These are phyloP conservation scores for Eilema griseolum DNA, from an alignment of 2,888 invertebrate genomes.

Conservation along the genomic window DNA sequence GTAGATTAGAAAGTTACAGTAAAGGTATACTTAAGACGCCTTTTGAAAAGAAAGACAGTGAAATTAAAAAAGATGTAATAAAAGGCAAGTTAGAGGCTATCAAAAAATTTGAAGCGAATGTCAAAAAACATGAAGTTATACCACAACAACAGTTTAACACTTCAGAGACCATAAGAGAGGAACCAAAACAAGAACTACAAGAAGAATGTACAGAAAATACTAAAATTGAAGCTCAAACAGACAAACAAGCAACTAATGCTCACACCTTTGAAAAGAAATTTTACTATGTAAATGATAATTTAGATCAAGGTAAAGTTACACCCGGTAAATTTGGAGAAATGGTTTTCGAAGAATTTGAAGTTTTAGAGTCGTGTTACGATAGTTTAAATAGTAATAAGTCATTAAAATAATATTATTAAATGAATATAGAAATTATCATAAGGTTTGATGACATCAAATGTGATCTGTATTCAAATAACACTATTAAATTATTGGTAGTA, in stretches of 20 bases:
- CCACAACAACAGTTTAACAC: slow-evolving; percentile 47
- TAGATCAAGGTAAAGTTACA: slow-evolving; percentile 84
- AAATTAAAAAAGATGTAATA: slow-evolving; percentile 60
- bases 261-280: slow-evolving; percentile 86
- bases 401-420: slow-evolving; percentile 67
- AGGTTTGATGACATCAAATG: slow-evolving; percentile 75
- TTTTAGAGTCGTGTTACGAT: slow-evolving; percentile 88
- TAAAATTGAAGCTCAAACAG: slow-evolving; percentile 53
- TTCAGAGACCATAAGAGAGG: slow-evolving; percentile 47
- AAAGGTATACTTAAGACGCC: slow-evolving; percentile 81
- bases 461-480: slow-evolving; percentile 82
- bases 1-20: slow-evolving; percentile 82
- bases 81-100: slow-evolving; percentile 56
- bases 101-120: slow-evolving; percentile 42
- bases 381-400: slow-evolving; percentile 87
- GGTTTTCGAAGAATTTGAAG: slow-evolving; percentile 94
- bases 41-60: slow-evolving; percentile 74
- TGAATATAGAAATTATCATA: slow-evolving; percentile 58
- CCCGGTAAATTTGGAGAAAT: slow-evolving; percentile 92
- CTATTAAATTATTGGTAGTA: slow-evolving; percentile 82
- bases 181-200: slow-evolving; percentile 14
- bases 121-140: slow-evolving; percentile 46
- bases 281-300: slow-evolving; percentile 87
- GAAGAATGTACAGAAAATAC: slow-evolving; percentile 55
- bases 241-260: slow-evolving; percentile 65